Conservation (phyloP, 2,888 invertebrate genomes). For the Ariolimax columbianus region DNA sequence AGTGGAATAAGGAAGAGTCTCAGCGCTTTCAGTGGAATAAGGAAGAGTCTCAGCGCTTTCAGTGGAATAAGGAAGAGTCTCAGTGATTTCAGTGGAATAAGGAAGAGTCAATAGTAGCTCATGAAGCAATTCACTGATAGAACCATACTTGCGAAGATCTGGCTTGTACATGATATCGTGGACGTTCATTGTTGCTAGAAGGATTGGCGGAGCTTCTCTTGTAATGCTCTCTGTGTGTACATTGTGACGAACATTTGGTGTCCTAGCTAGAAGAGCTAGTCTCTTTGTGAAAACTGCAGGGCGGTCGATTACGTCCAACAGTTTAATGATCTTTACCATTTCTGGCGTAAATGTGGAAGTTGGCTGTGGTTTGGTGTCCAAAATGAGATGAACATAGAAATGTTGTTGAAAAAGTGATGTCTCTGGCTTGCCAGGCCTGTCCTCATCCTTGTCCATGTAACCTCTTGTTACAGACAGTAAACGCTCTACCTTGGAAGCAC, state of each 20-base stretch:
- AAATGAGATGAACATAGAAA: conserved; percentile 29
- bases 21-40: background rate
- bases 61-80: conserved; percentile 27
- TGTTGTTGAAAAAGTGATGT: conserved; percentile 30
- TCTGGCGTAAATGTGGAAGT: conserved; percentile 17
- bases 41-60: background rate
- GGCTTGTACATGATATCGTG: conserved; percentile 1
- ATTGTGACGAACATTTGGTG: conserved; percentile 31
- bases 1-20: too few species aligned
- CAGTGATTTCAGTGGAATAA: background rate
- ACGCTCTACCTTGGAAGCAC: background rate
- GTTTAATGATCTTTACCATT: background rate
- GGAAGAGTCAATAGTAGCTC: background rate
- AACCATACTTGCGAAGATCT: background rate
- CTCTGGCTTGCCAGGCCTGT: background rate
- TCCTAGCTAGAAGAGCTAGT: conserved; percentile 26
- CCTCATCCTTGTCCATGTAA: background rate
- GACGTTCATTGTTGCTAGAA: background rate
- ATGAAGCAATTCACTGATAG: background rate
- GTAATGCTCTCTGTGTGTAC: conserved; percentile 22
- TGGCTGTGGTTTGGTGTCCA: background rate
- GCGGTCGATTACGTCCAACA: conserved; percentile 5
- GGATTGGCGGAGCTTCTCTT: background rate
- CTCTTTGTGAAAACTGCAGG: conserved; percentile 42
- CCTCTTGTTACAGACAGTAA: conserved; percentile 31